Evolutionary conservation across 2,113 vertebrate species (phyloP).

Genomic region (Morone saxatilis): DNA sequence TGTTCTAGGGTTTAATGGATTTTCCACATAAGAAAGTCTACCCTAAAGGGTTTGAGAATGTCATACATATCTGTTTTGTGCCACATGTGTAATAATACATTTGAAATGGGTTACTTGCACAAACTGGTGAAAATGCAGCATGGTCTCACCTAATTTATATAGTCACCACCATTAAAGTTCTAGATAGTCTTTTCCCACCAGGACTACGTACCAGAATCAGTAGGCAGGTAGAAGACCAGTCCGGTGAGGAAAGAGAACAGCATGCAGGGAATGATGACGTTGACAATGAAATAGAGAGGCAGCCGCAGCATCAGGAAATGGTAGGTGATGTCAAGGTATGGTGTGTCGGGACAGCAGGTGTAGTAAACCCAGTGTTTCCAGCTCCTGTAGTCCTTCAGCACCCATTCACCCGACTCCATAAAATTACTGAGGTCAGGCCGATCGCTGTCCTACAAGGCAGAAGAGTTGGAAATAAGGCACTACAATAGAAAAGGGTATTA

Average conservation of each 20-base stretch:
- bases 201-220: conserved; percentile 90
- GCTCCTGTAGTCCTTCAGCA: conserved; percentile 92
- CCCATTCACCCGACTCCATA: conserved; percentile 98
- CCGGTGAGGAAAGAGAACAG: conserved; percentile 97
- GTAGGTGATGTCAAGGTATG: conserved; percentile 98
- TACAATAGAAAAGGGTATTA: no score
- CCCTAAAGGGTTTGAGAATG: not conserved
- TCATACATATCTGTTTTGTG: not conserved
- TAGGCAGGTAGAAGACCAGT: conserved; percentile 98
- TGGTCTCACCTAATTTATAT: not conserved
- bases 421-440: conserved; percentile 95
- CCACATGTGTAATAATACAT: not conserved
- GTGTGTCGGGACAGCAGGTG: conserved; percentile 90
- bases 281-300: conserved; percentile 98
- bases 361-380: conserved; percentile 97
- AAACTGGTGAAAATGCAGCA: not conserved
- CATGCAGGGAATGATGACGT: conserved; percentile 98
- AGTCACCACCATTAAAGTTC: not conserved
- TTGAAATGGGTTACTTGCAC: no score
- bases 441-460: conserved; percentile 88
- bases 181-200: not conserved
- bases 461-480: not conserved
- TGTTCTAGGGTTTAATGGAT: not conserved
- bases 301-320: conserved; percentile 97
- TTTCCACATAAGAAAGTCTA: not conserved